Percentiles rank a stretch among this genome's conserved stretches.
Evolutionary conservation across 1,140 invertebrate genomes (phyloP).

Genomic region (Dinoponera quadriceps): DNA sequence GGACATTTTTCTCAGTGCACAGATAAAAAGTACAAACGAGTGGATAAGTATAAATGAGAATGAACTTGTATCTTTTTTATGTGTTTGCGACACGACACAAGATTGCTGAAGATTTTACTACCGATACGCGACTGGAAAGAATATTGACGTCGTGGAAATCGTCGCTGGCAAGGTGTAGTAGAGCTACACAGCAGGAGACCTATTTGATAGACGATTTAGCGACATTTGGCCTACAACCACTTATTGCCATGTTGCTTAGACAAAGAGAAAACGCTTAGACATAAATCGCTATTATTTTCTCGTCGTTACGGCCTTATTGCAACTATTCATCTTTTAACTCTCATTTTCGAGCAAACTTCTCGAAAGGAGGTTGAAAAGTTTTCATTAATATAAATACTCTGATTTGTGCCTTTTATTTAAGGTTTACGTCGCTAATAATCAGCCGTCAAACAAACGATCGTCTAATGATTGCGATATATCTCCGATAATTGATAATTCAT

Average conservation of each 20-base stretch:
- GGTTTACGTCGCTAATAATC: neutral
- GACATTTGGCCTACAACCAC: neutral
- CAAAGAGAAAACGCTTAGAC: conserved; percentile 29
- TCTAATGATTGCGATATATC: neutral
- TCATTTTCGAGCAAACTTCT: neutral
- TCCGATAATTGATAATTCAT: neutral
- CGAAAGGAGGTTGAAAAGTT: conserved; percentile 11
- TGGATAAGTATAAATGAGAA: too few relatives aligned
- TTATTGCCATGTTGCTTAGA: neutral
- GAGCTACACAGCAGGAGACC: too few relatives aligned
- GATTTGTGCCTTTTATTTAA: neutral
- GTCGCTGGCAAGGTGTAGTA: neutral
- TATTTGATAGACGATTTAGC: conserved; percentile 34
- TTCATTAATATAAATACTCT: conserved; percentile 18
- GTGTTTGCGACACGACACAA: too few relatives aligned
- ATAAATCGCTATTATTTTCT: conserved; percentile 28
- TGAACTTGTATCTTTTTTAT: too few relatives aligned
- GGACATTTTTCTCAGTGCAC: too few relatives aligned
- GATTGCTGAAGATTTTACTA: too few relatives aligned
- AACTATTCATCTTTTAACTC: conserved; percentile 16
- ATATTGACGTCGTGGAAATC: conserved; percentile 5
- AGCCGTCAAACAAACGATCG: neutral
- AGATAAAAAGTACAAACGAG: too few relatives aligned
- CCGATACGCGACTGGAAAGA: neutral
- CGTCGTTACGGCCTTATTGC: neutral